phyloP scores from a whole-genome alignment of 1,140 invertebrate genomes.

The Conus ventricosus region DNA sequence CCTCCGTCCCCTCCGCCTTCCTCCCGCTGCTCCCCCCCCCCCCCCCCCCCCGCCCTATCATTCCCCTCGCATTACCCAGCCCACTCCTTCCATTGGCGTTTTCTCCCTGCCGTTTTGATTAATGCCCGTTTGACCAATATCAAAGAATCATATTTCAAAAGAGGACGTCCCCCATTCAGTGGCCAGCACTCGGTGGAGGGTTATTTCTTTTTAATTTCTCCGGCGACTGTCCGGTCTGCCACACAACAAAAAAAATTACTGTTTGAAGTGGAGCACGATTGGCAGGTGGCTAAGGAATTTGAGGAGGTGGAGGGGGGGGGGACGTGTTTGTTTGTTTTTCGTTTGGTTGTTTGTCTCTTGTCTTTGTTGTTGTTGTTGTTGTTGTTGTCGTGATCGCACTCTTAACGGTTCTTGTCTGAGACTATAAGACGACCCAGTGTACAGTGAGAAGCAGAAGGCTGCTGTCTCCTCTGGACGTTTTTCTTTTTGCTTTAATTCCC shows the following conservation, averaged over 20 bases:
- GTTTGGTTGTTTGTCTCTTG: no score
- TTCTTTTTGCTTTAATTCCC: no score
- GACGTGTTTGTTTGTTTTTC: no score
- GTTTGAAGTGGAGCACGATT: no score
- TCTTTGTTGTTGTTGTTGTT: no score
- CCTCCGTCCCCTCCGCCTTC: not conserved
- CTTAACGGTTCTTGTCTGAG: no score
- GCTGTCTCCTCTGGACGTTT: no score
- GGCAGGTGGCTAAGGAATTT: no score
- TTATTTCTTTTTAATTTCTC: slow-evolving; percentile 4
- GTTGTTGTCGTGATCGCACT: no score
- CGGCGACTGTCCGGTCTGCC: not conserved
- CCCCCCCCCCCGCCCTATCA: not conserved
- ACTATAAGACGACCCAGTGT: no score
- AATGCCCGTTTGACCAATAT: slow-evolving; percentile 3
- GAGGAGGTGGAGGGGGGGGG: no score
- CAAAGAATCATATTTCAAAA: slow-evolving; percentile 1
- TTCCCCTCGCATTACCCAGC: not conserved
- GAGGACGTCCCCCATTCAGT: not conserved
- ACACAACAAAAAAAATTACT: not conserved
- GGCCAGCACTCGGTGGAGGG: not conserved
- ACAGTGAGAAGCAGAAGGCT: no score
- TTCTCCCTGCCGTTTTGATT: not conserved
- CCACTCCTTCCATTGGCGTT: not conserved
- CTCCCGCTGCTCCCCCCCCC: not conserved